Conservation (phyloP, 53 echinoderm and acorn worm genomes). For the Holothuria leucospilota region DNA sequence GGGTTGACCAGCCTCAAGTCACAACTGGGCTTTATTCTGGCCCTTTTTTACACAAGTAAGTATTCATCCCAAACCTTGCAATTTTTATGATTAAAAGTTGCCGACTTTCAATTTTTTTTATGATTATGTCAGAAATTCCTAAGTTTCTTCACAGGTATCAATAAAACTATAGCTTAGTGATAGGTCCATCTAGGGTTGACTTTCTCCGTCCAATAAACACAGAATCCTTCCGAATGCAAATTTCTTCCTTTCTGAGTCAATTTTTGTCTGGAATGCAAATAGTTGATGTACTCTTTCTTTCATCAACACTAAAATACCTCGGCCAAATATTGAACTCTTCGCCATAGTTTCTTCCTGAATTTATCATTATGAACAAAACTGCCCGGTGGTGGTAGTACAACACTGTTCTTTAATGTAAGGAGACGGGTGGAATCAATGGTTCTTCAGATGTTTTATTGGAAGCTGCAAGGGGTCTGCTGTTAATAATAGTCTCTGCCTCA, state of each 20-base stretch:
- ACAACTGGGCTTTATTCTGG: constrained; percentile 26
- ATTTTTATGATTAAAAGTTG: not conserved
- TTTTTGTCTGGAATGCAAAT: constrained; percentile 29
- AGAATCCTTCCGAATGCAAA: constrained; percentile 11
- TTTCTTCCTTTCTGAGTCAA: constrained; percentile 17
- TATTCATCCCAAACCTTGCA: not conserved
- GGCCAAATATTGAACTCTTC: constrained; percentile 36
- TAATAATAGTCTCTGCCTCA: constrained; percentile 42
- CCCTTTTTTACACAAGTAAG: not conserved
- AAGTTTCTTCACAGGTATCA: constrained; percentile 19
- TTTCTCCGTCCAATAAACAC: constrained; percentile 12
- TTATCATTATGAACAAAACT: constrained; percentile 32
- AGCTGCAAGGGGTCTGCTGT: constrained; percentile 27
- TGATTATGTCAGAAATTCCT: too few relatives aligned
- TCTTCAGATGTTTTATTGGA: constrained; percentile 10
- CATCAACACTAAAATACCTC: constrained; percentile 47
- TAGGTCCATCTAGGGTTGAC: constrained; percentile 34
- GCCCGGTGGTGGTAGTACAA: constrained; percentile 39
- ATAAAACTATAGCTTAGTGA: constrained; percentile 50
- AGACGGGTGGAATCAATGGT: constrained; percentile 46
- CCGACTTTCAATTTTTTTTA: too few relatives aligned
- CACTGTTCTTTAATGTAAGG: constrained; percentile 33
- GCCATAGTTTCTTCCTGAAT: constrained; percentile 19
- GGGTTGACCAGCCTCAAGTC: not conserved
- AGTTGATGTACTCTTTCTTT: constrained; percentile 26